Evolutionary conservation across 2,888 invertebrate genomes (phyloP).

Genomic region (Diogma glabrata): DNA sequence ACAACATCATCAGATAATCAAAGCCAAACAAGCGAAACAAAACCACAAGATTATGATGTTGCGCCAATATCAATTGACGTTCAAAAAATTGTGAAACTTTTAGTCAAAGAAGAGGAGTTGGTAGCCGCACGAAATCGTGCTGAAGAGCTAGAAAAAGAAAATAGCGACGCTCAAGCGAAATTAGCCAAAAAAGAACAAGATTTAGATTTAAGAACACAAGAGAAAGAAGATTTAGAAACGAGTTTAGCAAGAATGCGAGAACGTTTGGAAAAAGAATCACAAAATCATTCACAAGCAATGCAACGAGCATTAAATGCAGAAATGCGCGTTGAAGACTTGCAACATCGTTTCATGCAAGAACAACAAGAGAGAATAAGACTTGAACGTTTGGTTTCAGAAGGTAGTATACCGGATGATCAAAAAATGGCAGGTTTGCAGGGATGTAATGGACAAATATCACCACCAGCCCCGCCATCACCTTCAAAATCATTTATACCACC

Average conservation of each 20-base stretch:
- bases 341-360: constrained; percentile 59
- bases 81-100: constrained; percentile 74
- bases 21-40: constrained; percentile 22
- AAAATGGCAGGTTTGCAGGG: constrained; percentile 52
- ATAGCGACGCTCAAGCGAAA: constrained; percentile 73
- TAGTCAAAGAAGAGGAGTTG: constrained; percentile 89
- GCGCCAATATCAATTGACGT: constrained; percentile 82
- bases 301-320: constrained; percentile 52
- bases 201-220: constrained; percentile 76
- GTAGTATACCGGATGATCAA: constrained; percentile 87
- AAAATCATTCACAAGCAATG: constrained; percentile 74
- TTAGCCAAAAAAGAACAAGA: constrained; percentile 89
- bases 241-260: constrained; percentile 71
- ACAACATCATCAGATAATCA: constrained; percentile 23
- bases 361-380: constrained; percentile 69
- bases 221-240: constrained; percentile 84
- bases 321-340: constrained; percentile 47
- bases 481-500: constrained; percentile 29
- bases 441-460: constrained; percentile 44
- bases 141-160: constrained; percentile 78
- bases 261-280: constrained; percentile 78
- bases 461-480: constrained; percentile 34
- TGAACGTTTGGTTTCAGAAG: constrained; percentile 78
- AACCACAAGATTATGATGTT: constrained; percentile 68
- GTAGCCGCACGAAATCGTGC: constrained; percentile 78